These are phyloP conservation scores for Cantharis rufa DNA, from an alignment of 2,888 invertebrate genomes.

Conservation along the genomic window DNA sequence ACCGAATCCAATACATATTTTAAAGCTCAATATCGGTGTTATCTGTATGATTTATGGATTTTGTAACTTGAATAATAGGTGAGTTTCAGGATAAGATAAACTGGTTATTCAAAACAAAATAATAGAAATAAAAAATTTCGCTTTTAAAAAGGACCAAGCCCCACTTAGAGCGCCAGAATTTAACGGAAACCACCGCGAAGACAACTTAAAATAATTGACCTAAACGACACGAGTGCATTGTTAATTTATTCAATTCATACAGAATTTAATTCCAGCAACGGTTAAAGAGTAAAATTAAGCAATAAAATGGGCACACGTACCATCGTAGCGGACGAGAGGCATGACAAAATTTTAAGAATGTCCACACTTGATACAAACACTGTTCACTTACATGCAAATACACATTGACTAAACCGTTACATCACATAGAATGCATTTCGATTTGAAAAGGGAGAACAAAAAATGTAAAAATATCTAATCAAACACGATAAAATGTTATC, in stretches of 20 bases:
- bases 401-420: not conserved
- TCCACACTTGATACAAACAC: slow-evolving; percentile 12
- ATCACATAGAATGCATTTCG: not conserved
- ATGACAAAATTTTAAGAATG: slow-evolving; percentile 16
- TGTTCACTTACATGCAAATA: slow-evolving; percentile 8
- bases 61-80: not conserved
- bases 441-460: not conserved
- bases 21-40: not conserved
- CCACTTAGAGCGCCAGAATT: not conserved
- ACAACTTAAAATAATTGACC: not conserved
- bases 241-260: not conserved
- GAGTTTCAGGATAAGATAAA: not conserved
- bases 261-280: not conserved
- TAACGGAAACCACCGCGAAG: not conserved
- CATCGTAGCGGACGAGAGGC: slow-evolving; percentile 2
- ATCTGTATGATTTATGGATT: not conserved
- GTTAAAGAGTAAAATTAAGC: not conserved
- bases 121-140: not conserved
- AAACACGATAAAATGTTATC: not conserved
- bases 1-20: not conserved
- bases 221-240: not conserved
- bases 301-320: slow-evolving; percentile 10
- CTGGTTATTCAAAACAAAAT: not conserved
- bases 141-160: not conserved
- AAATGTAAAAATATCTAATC: not conserved